These are phyloP conservation scores for Centrocercus urophasianus DNA, from an alignment of 2,113 vertebrate genomes.

Conservation along the genomic window DNA sequence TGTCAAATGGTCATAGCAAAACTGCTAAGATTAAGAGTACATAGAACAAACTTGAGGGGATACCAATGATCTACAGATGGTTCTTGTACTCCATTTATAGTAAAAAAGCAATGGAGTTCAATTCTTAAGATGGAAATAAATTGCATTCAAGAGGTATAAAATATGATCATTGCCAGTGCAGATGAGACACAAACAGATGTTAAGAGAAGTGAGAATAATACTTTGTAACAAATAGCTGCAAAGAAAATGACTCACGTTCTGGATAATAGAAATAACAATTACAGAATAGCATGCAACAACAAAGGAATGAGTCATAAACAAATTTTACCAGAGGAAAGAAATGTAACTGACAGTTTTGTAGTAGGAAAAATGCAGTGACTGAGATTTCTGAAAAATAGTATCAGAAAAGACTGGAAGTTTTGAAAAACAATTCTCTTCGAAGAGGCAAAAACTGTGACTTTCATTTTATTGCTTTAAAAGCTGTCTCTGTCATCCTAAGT, in stretches of 20 bases:
- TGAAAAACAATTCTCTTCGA: background rate
- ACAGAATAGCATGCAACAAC: conserved; percentile 17
- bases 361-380: background rate
- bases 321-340: conserved; percentile 17
- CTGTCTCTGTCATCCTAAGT: background rate
- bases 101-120: conserved; percentile 5
- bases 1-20: background rate
- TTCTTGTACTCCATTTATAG: background rate
- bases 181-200: conserved; percentile 29
- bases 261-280: conserved; percentile 69
- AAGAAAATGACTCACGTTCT: conserved; percentile 52
- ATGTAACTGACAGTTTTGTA: background rate
- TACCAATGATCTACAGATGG: background rate
- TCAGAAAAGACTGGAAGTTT: background rate
- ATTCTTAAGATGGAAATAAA: conserved; percentile 24
- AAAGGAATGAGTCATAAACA: conserved; percentile 41
- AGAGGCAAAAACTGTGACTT: background rate
- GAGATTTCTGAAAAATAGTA: background rate
- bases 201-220: conserved; percentile 36
- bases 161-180: background rate
- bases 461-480: background rate
- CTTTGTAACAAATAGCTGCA: conserved; percentile 28
- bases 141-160: background rate
- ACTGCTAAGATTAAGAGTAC: background rate
- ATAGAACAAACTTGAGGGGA: background rate